phyloP scores from a whole-genome alignment of 2,113 vertebrate genomes.

The Gadus macrocephalus region DNA sequence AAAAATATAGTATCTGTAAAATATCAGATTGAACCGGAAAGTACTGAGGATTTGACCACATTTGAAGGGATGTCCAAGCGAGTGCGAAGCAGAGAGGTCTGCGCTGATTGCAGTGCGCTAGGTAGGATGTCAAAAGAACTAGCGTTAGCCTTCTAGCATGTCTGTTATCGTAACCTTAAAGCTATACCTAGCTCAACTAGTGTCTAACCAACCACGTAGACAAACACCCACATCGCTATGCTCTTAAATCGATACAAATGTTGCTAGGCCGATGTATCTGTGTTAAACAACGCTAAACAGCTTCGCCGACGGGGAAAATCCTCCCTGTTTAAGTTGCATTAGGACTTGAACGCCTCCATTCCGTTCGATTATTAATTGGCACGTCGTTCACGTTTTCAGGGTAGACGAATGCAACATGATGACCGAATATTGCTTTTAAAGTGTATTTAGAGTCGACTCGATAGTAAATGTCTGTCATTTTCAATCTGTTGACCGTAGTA shows the following conservation, averaged over 20 bases:
- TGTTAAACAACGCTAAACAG: too few species aligned
- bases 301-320: too few species aligned
- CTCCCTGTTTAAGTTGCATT: not conserved
- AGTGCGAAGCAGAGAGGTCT: constrained; percentile 88
- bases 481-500: not conserved
- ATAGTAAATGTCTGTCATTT: not conserved
- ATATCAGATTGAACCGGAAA: constrained; percentile 3
- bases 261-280: too few species aligned
- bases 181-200: too few species aligned
- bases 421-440: not conserved
- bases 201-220: not conserved
- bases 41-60: constrained; percentile 11
- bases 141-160: not conserved
- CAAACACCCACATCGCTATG: too few species aligned
- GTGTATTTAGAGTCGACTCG: not conserved
- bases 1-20: not conserved
- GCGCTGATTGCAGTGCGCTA: constrained; percentile 90
- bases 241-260: too few species aligned
- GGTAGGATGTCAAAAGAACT: constrained; percentile 61
- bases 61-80: constrained; percentile 83
- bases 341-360: not conserved
- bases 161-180: not conserved
- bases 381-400: not conserved
- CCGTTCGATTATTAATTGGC: not conserved
- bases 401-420: too few species aligned